These are phyloP conservation scores for Eupsittula cactorum DNA, from an alignment of 2,113 vertebrate species.

Conservation along the genomic window DNA sequence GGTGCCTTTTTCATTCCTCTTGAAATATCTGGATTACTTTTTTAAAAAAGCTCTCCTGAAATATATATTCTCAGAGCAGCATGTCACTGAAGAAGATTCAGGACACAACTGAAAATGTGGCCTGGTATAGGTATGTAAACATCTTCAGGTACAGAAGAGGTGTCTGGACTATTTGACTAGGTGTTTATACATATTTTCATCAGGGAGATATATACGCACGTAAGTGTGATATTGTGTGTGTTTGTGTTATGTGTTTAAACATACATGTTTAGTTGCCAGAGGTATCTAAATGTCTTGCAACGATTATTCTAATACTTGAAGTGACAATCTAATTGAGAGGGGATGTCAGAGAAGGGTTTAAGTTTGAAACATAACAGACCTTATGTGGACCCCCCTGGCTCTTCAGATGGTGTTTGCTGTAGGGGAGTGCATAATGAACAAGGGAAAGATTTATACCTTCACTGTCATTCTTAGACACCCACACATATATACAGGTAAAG, in stretches of 20 bases:
- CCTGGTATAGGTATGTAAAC: neutral
- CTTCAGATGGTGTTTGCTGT: constrained; percentile 1
- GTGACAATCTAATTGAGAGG: neutral
- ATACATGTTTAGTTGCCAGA: neutral
- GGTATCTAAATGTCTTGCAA: neutral
- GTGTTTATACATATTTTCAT: neutral
- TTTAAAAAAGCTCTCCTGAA: neutral
- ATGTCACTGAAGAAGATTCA: neutral
- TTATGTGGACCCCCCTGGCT: neutral
- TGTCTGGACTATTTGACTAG: neutral
- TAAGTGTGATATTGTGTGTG: neutral
- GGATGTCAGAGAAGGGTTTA: neutral
- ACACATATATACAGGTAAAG: neutral
- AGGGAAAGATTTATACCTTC: neutral
- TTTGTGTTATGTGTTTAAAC: neutral
- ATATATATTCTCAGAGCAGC: neutral
- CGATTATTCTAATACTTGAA: neutral
- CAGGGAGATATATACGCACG: no score
- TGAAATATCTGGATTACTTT: neutral
- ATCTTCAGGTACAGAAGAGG: neutral
- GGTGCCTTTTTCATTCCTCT: neutral
- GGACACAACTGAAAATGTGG: neutral
- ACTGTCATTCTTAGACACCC: neutral
- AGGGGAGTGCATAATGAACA: neutral
- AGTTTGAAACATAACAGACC: neutral